Conservation (phyloP, 1,140 invertebrate species). For the Hermetia illucens region DNA sequence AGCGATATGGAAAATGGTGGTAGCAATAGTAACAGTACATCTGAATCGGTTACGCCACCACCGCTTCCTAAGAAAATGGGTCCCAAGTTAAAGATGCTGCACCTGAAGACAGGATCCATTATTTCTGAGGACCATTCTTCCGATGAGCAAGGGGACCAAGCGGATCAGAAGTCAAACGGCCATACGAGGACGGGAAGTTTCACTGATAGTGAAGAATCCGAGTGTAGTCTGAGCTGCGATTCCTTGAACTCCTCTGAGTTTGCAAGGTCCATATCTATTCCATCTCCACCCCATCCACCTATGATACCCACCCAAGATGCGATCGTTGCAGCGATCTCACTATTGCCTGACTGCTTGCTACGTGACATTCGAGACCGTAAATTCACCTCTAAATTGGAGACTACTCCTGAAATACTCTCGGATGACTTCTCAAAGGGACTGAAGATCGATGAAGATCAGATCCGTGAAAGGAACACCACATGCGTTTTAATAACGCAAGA, state of each 20-base stretch:
- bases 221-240: constrained; percentile 24
- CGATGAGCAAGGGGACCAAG: constrained; percentile 51
- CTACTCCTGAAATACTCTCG: too few relatives aligned
- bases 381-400: too few relatives aligned
- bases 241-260: constrained; percentile 24
- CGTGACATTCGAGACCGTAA: constrained; percentile 24
- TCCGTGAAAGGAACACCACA: too few relatives aligned
- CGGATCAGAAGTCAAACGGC: constrained; percentile 51
- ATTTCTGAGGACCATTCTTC: too few relatives aligned
- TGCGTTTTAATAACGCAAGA: too few relatives aligned
- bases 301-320: neutral
- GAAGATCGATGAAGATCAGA: too few relatives aligned
- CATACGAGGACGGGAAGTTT: constrained; percentile 36
- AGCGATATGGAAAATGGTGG: constrained; percentile 49
- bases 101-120: constrained; percentile 27
- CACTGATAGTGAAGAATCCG: constrained; percentile 27
- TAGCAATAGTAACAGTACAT: constrained; percentile 3
- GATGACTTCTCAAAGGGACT: too few relatives aligned
- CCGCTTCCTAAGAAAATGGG: constrained; percentile 51
- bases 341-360: constrained; percentile 18
- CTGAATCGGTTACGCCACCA: constrained; percentile 38
- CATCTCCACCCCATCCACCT: neutral
- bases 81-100: constrained; percentile 31
- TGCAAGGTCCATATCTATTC: too few relatives aligned
- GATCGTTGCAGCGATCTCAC: constrained; percentile 1